These are phyloP conservation scores for Drosophila robusta DNA, from an alignment of 2,888 invertebrate genomes.

Conservation along the genomic window DNA sequence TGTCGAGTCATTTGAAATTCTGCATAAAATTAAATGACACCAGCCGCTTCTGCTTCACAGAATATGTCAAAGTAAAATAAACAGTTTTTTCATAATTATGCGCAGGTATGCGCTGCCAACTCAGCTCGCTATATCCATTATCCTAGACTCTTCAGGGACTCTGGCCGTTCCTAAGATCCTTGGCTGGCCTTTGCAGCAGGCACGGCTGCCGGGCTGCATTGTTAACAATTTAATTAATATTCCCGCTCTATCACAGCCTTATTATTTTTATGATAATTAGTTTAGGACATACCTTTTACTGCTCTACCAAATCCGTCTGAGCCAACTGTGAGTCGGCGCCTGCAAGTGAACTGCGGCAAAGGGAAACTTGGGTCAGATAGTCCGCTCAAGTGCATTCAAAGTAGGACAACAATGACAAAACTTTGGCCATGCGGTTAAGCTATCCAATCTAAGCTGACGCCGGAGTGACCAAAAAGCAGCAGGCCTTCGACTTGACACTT, in stretches of 20 bases:
- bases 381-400: slow-evolving; percentile 31
- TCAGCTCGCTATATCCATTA: slow-evolving; percentile 17
- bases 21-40: slow-evolving; percentile 66
- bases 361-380: slow-evolving; percentile 4
- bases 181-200: slow-evolving; percentile 18
- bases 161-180: slow-evolving; percentile 10
- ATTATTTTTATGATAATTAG: slow-evolving; percentile 79
- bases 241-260: slow-evolving; percentile 23
- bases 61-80: slow-evolving; percentile 72
- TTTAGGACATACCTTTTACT: slow-evolving; percentile 25
- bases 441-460: slow-evolving; percentile 22
- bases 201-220: slow-evolving; percentile 58
- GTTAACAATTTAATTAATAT: slow-evolving; percentile 65
- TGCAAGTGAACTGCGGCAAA: slow-evolving; percentile 1
- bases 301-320: slow-evolving; percentile 8
- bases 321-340: background rate
- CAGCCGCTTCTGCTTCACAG: slow-evolving; percentile 29
- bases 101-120: slow-evolving; percentile 44
- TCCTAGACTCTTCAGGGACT: background rate
- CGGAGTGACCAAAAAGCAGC: slow-evolving; percentile 5
- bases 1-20: slow-evolving; percentile 67
- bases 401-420: slow-evolving; percentile 43
- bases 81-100: slow-evolving; percentile 70
- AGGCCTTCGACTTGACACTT: slow-evolving; percentile 17
- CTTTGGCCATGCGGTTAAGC: slow-evolving; percentile 33